Evolutionary conservation across 92 coral and sea anemone species (phyloP).

Genomic region (Heteractis magnifica): DNA sequence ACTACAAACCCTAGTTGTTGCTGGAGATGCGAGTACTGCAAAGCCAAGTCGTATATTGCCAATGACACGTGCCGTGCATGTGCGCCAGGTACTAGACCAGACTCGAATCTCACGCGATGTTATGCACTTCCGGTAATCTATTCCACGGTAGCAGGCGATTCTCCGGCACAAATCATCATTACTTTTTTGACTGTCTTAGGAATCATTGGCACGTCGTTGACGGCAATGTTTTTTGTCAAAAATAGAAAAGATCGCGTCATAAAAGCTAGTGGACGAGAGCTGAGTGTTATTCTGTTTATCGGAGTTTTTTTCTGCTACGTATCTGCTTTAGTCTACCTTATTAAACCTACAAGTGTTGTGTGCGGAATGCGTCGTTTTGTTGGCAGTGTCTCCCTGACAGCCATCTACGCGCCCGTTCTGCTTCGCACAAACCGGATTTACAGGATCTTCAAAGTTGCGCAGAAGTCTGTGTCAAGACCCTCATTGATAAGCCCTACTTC

Average conservation of each 20-base stretch:
- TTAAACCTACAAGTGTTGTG: constrained; percentile 48
- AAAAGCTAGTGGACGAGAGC: constrained; percentile 77
- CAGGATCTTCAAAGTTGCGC: constrained; percentile 79
- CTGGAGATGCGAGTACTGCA: constrained; percentile 72
- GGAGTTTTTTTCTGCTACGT: constrained; percentile 64
- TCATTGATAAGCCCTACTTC: constrained; percentile 70
- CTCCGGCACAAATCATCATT: constrained; percentile 44
- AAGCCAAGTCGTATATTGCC: constrained; percentile 35
- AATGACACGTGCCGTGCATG: constrained; percentile 69
- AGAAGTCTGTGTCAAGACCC: constrained; percentile 65
- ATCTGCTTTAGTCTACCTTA: constrained; percentile 52
- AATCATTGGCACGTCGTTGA: constrained; percentile 37
- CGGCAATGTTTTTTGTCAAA: constrained; percentile 52
- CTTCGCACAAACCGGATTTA: constrained; percentile 75
- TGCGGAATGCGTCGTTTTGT: constrained; percentile 63
- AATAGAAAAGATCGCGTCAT: constrained; percentile 53
- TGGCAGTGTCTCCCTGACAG: constrained; percentile 62
- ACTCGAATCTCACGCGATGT: constrained; percentile 46
- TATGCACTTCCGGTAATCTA: constrained; percentile 56
- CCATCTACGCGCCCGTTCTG: constrained; percentile 74
- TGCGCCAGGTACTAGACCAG: constrained; percentile 57
- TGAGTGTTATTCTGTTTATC: constrained; percentile 59
- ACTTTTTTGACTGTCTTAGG: constrained; percentile 43
- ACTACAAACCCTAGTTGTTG: constrained; percentile 59
- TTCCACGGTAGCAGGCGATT: constrained; percentile 51